Conservation (phyloP, 2,888 invertebrate genomes). For the Lepidonotus clava region DNA sequence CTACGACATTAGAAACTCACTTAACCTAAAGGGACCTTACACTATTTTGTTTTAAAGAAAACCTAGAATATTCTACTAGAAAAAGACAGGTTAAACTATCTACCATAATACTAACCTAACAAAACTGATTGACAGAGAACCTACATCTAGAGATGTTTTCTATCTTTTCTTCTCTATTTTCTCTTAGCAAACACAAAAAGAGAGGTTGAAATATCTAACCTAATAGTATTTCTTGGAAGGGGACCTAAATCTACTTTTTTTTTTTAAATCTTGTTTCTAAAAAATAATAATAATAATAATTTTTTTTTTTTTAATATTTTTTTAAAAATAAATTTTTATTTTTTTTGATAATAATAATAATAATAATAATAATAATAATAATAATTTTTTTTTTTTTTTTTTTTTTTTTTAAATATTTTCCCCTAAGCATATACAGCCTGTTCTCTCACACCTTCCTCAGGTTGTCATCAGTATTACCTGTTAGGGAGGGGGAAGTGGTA, state of each 20-base stretch:
- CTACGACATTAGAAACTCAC: no score
- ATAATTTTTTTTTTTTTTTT: not conserved
- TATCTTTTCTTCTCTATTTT: no score
- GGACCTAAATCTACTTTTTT: not conserved
- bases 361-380: not conserved
- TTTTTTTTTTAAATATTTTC: not conserved
- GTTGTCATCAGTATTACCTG: conserved; percentile 67
- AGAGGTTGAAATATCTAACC: not conserved
- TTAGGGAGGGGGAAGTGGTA: conserved; percentile 66
- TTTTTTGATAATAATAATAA: not conserved
- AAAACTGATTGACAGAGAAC: no score
- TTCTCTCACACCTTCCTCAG: not conserved
- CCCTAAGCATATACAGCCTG: not conserved
- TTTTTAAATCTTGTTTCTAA: not conserved
- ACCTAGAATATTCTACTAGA: no score
- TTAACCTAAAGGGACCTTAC: no score
- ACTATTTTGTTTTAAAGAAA: no score
- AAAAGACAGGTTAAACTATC: no score
- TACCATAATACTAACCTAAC: no score
- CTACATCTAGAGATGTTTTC: no score
- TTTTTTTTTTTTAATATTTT: not conserved
- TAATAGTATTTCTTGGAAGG: not conserved
- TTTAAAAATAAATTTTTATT: not conserved
- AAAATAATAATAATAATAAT: not conserved
- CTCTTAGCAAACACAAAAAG: no score